phyloP scores from a whole-genome alignment of 1,140 invertebrate species.

The Goniozus legneri region DNA sequence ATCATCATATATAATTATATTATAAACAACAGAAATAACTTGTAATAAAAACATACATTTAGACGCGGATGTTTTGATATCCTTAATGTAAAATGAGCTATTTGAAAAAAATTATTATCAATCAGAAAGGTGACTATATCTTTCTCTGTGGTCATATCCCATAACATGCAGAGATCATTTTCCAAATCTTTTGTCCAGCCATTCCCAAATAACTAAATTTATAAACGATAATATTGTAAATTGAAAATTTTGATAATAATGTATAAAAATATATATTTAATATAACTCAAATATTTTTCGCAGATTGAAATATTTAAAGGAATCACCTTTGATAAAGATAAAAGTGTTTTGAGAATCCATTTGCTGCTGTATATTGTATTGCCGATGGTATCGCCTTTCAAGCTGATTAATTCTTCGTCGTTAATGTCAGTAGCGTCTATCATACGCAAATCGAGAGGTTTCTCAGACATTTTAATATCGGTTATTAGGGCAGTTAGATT shows the following conservation, averaged over 20 bases:
- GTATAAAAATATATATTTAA: slow-evolving; percentile 1
- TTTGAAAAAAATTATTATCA: slow-evolving; percentile 61
- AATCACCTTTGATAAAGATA: slow-evolving; percentile 48
- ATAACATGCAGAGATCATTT: slow-evolving; percentile 68
- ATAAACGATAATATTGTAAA: not conserved
- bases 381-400: slow-evolving; percentile 70
- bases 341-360: slow-evolving; percentile 67
- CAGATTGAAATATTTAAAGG: no score
- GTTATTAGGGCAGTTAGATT: no score
- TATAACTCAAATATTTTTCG: slow-evolving; percentile 9
- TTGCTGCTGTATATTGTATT: slow-evolving; percentile 71
- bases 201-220: slow-evolving; percentile 43
- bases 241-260: not conserved
- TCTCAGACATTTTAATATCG: no score
- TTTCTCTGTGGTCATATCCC: slow-evolving; percentile 74
- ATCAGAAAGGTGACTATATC: slow-evolving; percentile 68
- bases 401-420: slow-evolving; percentile 51
- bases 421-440: slow-evolving; percentile 43
- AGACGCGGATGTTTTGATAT: slow-evolving; percentile 56
- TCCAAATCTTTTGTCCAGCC: slow-evolving; percentile 59
- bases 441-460: no score
- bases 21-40: not conserved
- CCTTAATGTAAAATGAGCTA: slow-evolving; percentile 53
- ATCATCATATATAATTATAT: slow-evolving; percentile 5
- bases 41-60: slow-evolving; percentile 38